These are phyloP conservation scores for Acleris sparsana DNA, from an alignment of 2,888 invertebrate species.

Conservation along the genomic window DNA sequence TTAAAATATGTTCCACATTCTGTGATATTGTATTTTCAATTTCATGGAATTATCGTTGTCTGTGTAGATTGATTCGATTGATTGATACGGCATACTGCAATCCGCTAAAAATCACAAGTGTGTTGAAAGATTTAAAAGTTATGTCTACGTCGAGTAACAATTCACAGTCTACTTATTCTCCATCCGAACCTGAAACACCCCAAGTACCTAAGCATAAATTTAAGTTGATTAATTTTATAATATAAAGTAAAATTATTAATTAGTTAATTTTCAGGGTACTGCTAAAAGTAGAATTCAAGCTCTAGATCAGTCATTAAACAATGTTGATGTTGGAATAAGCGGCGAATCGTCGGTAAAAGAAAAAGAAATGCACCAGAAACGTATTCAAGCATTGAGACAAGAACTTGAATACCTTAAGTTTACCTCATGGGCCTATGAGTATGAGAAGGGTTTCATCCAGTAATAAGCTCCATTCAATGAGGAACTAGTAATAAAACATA, in stretches of 20 bases:
- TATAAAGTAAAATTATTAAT: not conserved
- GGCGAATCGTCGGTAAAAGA: constrained; percentile 83
- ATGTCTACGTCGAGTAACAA: constrained; percentile 79
- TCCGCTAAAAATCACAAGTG: not conserved
- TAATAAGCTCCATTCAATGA: constrained; percentile 44
- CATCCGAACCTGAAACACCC: constrained; percentile 75
- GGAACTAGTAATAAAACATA: constrained; percentile 30
- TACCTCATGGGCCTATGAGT: constrained; percentile 92
- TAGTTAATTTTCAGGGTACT: constrained; percentile 54
- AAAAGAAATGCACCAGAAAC: constrained; percentile 87
- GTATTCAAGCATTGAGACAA: constrained; percentile 88
- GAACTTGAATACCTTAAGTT: constrained; percentile 90
- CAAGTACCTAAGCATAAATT: constrained; percentile 55
- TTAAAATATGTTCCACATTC: too few relatives aligned
- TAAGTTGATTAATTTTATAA: too few relatives aligned
- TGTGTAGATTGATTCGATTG: not conserved
- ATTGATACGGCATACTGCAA: too few relatives aligned
- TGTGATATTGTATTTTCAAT: too few relatives aligned
- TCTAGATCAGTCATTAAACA: constrained; percentile 77
- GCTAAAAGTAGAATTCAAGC: constrained; percentile 62
- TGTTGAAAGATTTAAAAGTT: constrained; percentile 42
- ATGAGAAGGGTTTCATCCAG: constrained; percentile 87
- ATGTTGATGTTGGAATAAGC: constrained; percentile 79
- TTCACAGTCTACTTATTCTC: constrained; percentile 73
- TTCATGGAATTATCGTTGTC: too few relatives aligned